phyloP scores from a whole-genome alignment of 2,888 invertebrate species.

The Eristalis tenax region DNA sequence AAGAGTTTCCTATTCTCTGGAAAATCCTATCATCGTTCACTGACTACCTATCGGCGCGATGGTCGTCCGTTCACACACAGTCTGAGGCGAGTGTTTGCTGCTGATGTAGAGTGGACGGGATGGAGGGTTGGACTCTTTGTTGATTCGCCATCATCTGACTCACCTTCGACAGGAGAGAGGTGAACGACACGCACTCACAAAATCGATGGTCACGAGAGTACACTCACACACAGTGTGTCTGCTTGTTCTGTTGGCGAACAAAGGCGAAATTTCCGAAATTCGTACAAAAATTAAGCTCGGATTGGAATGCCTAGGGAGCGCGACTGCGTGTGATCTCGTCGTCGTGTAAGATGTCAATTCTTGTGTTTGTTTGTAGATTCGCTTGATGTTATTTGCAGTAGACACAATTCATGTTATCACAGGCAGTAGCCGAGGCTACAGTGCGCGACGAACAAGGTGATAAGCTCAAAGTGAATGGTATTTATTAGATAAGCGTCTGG shows the following conservation, averaged over 20 bases:
- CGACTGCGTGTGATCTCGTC: too few relatives aligned
- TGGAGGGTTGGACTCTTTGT: too few relatives aligned
- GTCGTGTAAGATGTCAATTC: too few relatives aligned
- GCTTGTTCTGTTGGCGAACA: too few relatives aligned
- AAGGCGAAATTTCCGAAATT: too few relatives aligned
- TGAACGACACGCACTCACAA: too few relatives aligned
- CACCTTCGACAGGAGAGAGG: not conserved
- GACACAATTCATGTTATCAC: constrained; percentile 5
- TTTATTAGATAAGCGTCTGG: constrained; percentile 10
- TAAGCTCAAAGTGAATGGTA: constrained; percentile 8
- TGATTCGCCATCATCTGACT: not conserved
- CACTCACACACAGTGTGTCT: too few relatives aligned
- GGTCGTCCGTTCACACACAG: constrained; percentile 6
- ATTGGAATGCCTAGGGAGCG: too few relatives aligned
- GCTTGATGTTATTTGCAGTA: not conserved
- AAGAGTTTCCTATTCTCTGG: constrained; percentile 3
- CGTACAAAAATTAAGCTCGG: too few relatives aligned
- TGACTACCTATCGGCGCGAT: not conserved
- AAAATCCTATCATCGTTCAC: not conserved
- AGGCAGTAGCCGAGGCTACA: not conserved
- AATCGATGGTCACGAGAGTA: too few relatives aligned
- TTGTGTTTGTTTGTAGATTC: not conserved
- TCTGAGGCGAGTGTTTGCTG: not conserved
- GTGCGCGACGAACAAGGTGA: constrained; percentile 4
- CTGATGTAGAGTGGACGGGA: too few relatives aligned